Base-by-base conservation (phyloP, 2,888 invertebrate species). In the Plemyria rubiginata region DNA sequence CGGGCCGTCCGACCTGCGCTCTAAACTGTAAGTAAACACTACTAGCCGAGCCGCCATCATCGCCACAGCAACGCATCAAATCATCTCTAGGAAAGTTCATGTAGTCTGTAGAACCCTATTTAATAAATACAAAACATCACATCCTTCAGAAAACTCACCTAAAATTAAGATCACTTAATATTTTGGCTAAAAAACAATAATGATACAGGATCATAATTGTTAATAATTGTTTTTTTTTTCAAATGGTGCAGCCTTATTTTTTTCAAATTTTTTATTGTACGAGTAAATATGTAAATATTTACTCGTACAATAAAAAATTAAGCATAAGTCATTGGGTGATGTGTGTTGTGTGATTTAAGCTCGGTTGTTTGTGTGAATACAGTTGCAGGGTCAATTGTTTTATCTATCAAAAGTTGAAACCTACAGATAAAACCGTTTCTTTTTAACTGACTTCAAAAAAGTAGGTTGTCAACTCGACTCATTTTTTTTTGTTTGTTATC, bases 1-100 rank as follows among this genome's bases (percentile, higher is more conserved):
- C 94, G 94, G 94, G 94, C 87, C 94, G 87, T 88, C 94, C 87
- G 90, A 93, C 90, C 89, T 93, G 88, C 95, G 94, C 89, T 94
- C 96, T 84, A 96, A 96, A 94, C 94, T 96, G 92, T 96, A 94
- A 94, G 90, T 90, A 80, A 78, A 73, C 79, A 76, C 71, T 70
- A 70, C 69, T 80, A 71, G 75, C 86, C 82, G 78, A 87, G 87
- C 87, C 81, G 86, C 76, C 43, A 86, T 76, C 43, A 48, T 48
- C 48, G n/a, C 32, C 84, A 81, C 85, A 81, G 69, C 81, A 75
- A 50, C 65, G 53, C 65, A 58, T 55, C 70, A 48, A 60, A 59
- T 59, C 69, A 71, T 59, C 62, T 56, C 68, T 40, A 50, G 13
- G n/a, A 12, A 15, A 50, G n/a, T 41, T 22, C 16, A 22, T 53